Conservation (phyloP, 1,140 invertebrate genomes). For the Eriocheir sinensis region DNA sequence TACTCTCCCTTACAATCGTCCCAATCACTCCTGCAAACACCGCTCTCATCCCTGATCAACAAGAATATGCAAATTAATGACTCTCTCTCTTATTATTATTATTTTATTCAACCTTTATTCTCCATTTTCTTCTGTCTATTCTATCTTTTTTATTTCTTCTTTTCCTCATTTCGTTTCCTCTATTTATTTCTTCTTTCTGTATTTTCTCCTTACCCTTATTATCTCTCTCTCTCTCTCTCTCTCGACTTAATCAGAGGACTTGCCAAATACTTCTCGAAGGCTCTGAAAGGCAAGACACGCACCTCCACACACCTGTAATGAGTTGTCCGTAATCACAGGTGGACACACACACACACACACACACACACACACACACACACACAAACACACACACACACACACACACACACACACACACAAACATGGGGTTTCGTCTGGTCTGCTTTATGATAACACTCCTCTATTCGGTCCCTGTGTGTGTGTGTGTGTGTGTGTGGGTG, state of each 20-base stretch:
- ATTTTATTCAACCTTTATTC: too few relatives aligned
- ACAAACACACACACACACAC: neutral
- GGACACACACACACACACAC: neutral
- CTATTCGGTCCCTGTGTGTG: too few relatives aligned
- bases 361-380: neutral
- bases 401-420: neutral
- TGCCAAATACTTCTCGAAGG: neutral
- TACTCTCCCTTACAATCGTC: neutral
- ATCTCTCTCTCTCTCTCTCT: constrained; percentile 1
- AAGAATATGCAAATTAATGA: neutral
- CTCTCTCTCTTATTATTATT: too few relatives aligned
- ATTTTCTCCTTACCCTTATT: neutral
- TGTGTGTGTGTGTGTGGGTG: too few relatives aligned
- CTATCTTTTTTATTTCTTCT: neutral
- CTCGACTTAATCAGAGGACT: neutral
- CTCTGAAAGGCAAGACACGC: neutral
- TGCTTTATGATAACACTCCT: too few relatives aligned
- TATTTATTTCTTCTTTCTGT: neutral
- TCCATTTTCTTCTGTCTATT: too few relatives aligned
- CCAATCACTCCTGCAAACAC: neutral
- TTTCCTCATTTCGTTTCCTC: neutral
- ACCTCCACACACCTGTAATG: neutral
- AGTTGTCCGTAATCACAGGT: neutral
- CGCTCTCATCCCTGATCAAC: neutral
- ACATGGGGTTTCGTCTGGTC: too few relatives aligned